Percentiles rank a stretch among this genome's conserved stretches.
Evolutionary conservation across 2,797 vertebrate species (phyloP).

Genomic region (Geotrypetes seraphini): DNA sequence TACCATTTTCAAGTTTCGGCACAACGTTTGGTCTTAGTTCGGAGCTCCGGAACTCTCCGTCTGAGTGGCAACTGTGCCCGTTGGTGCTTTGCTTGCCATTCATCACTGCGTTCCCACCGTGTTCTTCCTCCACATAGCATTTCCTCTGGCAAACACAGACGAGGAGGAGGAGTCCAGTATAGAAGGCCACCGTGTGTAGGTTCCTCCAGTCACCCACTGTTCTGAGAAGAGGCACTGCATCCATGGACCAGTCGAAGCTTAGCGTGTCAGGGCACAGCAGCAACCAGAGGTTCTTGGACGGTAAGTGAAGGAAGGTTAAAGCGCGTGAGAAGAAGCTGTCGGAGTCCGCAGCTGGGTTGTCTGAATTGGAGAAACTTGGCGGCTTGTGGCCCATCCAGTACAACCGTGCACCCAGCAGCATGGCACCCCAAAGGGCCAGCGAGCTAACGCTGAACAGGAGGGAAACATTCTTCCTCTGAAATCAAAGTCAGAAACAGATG

Average conservation of each 20-base stretch:
- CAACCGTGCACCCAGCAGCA: conserved; percentile 76
- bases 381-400: conserved; percentile 99
- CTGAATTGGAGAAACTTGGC: conserved; percentile 96
- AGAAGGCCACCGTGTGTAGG: conserved; percentile 74
- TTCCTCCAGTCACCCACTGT: conserved; percentile 80
- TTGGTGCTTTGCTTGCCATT: conserved; percentile 86
- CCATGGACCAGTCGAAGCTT: conserved; percentile 99
- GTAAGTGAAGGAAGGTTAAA: conserved; percentile 85
- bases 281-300: conserved; percentile 86
- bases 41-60: conserved; percentile 57
- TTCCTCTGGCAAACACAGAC: conserved; percentile 68
- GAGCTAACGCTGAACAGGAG: conserved; percentile 77
- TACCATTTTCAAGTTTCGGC: conserved; percentile 72
- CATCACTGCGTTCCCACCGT: conserved; percentile 68
- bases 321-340: conserved; percentile 73
- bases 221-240: conserved; percentile 85
- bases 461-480: conserved; percentile 77
- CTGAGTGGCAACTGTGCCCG: conserved; percentile 75
- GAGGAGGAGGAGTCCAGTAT: conserved; percentile 66
- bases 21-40: conserved; percentile 51
- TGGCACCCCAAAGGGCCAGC: conserved; percentile 74
- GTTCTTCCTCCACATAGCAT: conserved; percentile 49
- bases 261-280: conserved; percentile 88
- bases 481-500: conserved; percentile 16
- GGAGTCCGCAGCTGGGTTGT: conserved; percentile 92